Conservation (phyloP, 2,113 vertebrate genomes). For the Pseudonaja textilis region DNA sequence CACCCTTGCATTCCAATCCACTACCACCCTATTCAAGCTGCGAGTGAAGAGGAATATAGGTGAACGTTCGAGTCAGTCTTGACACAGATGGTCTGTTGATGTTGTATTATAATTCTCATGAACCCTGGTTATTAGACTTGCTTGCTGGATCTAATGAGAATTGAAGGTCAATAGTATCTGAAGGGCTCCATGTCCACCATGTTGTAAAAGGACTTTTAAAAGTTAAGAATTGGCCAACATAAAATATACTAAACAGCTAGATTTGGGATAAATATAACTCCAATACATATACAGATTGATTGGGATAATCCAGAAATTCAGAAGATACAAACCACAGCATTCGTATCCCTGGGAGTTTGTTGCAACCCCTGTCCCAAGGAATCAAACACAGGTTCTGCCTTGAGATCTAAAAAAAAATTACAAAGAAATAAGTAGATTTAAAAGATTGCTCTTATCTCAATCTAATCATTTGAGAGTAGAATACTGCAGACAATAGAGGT, state of each 20-base stretch:
- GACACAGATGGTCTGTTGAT: background rate
- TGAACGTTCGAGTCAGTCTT: too few relatives aligned
- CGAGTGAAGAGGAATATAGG: too few relatives aligned
- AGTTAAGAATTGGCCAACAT: background rate
- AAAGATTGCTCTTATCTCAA: background rate
- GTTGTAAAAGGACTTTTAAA: background rate
- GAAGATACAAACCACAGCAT: slow-evolving; percentile 57
- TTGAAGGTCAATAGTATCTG: background rate
- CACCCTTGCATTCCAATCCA: too few relatives aligned
- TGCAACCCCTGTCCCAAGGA: slow-evolving; percentile 7
- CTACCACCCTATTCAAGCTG: too few relatives aligned
- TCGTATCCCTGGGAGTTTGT: background rate
- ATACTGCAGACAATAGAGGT: background rate
- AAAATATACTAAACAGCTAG: background rate
- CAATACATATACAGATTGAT: background rate
- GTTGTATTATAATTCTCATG: background rate
- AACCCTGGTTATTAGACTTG: background rate
- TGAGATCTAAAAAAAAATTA: slow-evolving; percentile 42
- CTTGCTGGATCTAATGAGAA: background rate
- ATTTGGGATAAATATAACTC: background rate
- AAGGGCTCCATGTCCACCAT: background rate
- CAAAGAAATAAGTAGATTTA: background rate
- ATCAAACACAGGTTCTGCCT: slow-evolving; percentile 10
- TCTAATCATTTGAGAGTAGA: background rate
- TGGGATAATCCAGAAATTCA: slow-evolving; percentile 6